These are phyloP conservation scores for Clarias laeviceps DNA, from an alignment of 2,797 vertebrate species.

Conservation along the genomic window DNA sequence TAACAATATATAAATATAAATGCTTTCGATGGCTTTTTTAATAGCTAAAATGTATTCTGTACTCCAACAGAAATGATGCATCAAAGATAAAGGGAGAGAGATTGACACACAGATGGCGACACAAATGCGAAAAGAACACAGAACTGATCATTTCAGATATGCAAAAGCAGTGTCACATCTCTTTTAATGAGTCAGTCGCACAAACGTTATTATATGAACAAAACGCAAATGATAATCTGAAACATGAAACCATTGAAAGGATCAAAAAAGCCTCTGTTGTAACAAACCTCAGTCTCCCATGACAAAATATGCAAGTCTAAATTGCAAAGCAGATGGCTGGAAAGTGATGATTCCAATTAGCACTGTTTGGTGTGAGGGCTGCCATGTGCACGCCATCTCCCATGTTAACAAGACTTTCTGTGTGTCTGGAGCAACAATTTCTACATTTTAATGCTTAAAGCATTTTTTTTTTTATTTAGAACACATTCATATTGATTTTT, in stretches of 20 bases:
- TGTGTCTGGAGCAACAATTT: conserved; percentile 53
- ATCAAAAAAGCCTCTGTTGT: conserved; percentile 42
- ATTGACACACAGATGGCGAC: background rate
- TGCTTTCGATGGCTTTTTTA: background rate
- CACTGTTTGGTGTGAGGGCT: conserved; percentile 60
- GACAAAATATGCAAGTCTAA: conserved; percentile 58
- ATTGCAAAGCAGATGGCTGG: conserved; percentile 58
- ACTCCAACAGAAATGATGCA: background rate
- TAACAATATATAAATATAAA: background rate
- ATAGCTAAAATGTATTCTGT: background rate
- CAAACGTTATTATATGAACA: background rate
- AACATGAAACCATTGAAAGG: conserved; percentile 46
- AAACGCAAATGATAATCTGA: background rate
- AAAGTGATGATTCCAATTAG: conserved; percentile 57
- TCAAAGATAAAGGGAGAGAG: background rate
- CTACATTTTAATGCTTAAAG: conserved; percentile 16
- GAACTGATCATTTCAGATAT: background rate
- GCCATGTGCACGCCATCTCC: conserved; percentile 61
- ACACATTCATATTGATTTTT: conserved; percentile 45
- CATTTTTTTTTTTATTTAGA: conserved; percentile 37
- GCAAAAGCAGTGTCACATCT: background rate
- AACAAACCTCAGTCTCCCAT: conserved; percentile 58
- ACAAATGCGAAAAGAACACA: too few species aligned
- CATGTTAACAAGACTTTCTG: conserved; percentile 53
- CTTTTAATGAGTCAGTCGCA: background rate